Conservation (phyloP, 2,113 vertebrate genomes). For the Brachypodius melanocephalos region DNA sequence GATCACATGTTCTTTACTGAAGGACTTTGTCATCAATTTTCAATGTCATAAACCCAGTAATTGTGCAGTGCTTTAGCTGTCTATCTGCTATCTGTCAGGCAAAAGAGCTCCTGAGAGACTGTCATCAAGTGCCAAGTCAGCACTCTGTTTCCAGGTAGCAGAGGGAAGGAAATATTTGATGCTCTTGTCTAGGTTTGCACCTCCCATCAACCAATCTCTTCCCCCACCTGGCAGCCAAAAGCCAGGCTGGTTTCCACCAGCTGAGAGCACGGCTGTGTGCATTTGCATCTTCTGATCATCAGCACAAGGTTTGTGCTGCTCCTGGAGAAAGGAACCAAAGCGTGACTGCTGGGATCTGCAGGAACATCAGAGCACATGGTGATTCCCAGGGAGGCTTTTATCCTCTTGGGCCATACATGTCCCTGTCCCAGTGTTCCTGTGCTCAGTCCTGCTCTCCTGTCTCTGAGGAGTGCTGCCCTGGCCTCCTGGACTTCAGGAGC, state of each 20-base stretch:
- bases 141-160: neutral
- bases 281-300: neutral
- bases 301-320: neutral
- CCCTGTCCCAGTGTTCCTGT: neutral
- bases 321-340: neutral
- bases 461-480: neutral
- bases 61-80: neutral
- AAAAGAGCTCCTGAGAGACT: neutral
- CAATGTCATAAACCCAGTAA: neutral
- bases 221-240: neutral
- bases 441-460: neutral
- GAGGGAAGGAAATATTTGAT: neutral
- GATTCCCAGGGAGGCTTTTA: neutral
- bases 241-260: neutral
- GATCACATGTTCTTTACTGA: neutral
- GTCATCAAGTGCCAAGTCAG: neutral
- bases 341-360: neutral
- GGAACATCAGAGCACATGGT: neutral
- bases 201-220: neutral
- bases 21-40: neutral
- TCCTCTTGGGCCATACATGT: neutral
- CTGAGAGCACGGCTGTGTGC: neutral
- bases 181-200: neutral
- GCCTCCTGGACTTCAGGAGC: neutral
- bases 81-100: neutral